Evolutionary conservation across 2,888 invertebrate genomes (phyloP).

Genomic region (Mesorhabditis belari): DNA sequence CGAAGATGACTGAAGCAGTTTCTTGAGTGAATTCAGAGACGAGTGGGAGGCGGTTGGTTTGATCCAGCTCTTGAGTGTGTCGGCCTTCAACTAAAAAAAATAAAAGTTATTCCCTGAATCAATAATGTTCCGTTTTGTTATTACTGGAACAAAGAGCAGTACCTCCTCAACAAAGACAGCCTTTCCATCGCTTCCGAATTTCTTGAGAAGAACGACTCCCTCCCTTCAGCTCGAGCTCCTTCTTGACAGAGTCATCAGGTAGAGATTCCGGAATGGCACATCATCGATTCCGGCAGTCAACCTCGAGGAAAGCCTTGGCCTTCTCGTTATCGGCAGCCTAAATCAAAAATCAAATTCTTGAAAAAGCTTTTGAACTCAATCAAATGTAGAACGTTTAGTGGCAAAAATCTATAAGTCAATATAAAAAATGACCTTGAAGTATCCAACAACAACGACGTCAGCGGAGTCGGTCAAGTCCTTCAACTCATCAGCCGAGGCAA

Average conservation of each 20-base stretch:
- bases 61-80: slow-evolving; percentile 42
- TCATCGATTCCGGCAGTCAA: slow-evolving; percentile 78
- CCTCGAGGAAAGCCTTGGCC: slow-evolving; percentile 76
- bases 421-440: too few relatives aligned
- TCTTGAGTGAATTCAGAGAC: slow-evolving; percentile 54
- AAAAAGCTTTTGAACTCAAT: too few relatives aligned
- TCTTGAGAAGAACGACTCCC: slow-evolving; percentile 75
- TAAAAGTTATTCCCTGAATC: too few relatives aligned
- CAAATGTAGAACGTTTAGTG: too few relatives aligned
- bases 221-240: slow-evolving; percentile 74
- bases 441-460: slow-evolving; percentile 79
- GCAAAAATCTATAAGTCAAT: too few relatives aligned
- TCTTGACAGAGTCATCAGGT: slow-evolving; percentile 70
- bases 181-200: slow-evolving; percentile 60
- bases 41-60: slow-evolving; percentile 51
- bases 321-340: slow-evolving; percentile 70
- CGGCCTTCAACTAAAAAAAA: slow-evolving; percentile 23
- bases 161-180: slow-evolving; percentile 43
- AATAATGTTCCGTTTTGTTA: too few relatives aligned
- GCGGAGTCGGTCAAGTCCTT: slow-evolving; percentile 74
- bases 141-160: too few relatives aligned
- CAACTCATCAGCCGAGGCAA: slow-evolving; percentile 72
- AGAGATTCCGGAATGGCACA: slow-evolving; percentile 78
- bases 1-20: slow-evolving; percentile 95
- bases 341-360: too few relatives aligned